Evolutionary conservation across 2,888 invertebrate species (phyloP), one percentile per base, ranked within the genome.

Genomic region (Melipona bicolor): DNA sequence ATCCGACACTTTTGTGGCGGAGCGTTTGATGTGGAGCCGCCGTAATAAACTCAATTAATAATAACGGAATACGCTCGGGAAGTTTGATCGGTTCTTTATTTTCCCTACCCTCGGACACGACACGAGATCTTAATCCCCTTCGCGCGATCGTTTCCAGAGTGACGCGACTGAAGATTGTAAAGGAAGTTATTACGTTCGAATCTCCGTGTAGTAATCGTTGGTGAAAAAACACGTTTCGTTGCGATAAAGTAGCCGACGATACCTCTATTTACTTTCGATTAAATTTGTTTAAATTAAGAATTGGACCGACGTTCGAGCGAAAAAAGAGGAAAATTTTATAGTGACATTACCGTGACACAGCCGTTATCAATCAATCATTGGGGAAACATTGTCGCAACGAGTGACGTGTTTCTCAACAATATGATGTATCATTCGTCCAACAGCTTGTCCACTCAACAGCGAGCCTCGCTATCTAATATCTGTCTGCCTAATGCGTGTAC

Each of bases 351-450:
- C 2, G 11, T 19, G 52, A 9, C 21, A 13, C 52, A 3, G 49
- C 15, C 36, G 21, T 19, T 6, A 24, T 56, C 49, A 21, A 67
- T 75, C 74, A 27, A 75, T 75, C 74, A 67, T 67, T 54, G 56
- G n/a, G 17, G 43, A 27, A 67, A 75, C 84, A 87, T 88, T 90
- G 90, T 90, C 89, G 77, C 86, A 90, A 89, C 86, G 83, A 90
- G 86, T 77, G 86, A 88, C 87, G 85, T 87, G 86, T 89, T 90
- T 87, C 89, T 79, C 91, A 90, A 90, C 79, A 68, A 73, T 67
- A 81, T 76, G 89, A 85, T 85, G 79, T 76, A 83, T 78, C 84
- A 81, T 80, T 80, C 84, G 62, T 67, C 65, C 81, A 85, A 88
- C 87, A 70, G 87, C 84, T 70, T 89, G 88, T 89, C 88, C 89